Base-by-base conservation (phyloP, 30 jellyfish, hydroid and myxozoan species). In the Turritopsis rubra region DNA sequence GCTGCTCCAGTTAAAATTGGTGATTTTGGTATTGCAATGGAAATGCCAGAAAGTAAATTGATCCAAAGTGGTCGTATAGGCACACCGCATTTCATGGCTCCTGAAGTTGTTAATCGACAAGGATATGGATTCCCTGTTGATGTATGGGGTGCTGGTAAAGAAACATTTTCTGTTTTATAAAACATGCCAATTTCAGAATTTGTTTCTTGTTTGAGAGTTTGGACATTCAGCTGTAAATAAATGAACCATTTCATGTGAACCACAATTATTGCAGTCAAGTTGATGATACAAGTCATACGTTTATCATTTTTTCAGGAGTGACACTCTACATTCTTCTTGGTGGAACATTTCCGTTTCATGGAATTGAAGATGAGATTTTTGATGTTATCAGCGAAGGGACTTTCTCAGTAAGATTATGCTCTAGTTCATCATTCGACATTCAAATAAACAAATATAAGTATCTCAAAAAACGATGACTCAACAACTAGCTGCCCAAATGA, bases 71-170 rank as follows among this genome's bases (percentile, higher is more conserved):
- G 96, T 0, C 80, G 96, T 30, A 88, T 93, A 28, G 98, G 96
- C 21, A 88, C 98, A 19, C 95, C 96, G 7, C 96, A 88, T 72
- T 93, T 88, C 81, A 93, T 88, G 96, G 98, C 98, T 28, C 98
- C 98, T 1, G 98, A 93, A 81, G 95, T 93, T 28, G 98, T 86
- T 7, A 81, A 88, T 53, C 74, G 98, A 72, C 90, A 93, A 41
- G 85, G 84, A 22, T 93, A 93, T 65, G 88, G 77, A 28, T 88
- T 85, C 73, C 89, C 98, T 9, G 97, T 93, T 16, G 98, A 93
- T 74, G 81, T 93, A 24, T 93, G 98, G 98, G 98, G 96, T 53
- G 88, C 95, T 86, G 98, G 98, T 93, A 65, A 75, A n/a, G n/a
- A n/a, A 91, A 20, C 7, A 0, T 52, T 54, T 82, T 18, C 22